Base-by-base conservation (phyloP, 2,888 invertebrate genomes). In the Macaria liturata region DNA sequence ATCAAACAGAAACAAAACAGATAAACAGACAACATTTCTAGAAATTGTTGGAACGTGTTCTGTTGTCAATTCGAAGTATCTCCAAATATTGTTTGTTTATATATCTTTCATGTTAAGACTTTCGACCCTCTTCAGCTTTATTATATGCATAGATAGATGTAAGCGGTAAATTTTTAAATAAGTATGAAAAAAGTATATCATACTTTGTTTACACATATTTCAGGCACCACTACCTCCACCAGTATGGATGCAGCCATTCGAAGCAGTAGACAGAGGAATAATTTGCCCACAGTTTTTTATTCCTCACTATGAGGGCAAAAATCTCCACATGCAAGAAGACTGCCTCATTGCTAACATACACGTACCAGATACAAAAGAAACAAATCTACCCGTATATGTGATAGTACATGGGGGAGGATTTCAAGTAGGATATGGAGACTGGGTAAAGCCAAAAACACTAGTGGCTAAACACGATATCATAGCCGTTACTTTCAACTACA, bases 381-480 rank as follows among this genome's bases (percentile, higher is more conserved):
- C 52, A 0, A 57, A 66, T 20, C 49, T 74, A 3, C 78, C 84
- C 31, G 86, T 86, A 0, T 62, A 84, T 50, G 78, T 86, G 32
- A 74, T 75, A 56, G 70, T 87, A 20, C 87, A 87, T 49, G 85
- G 84, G 34, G 86, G 85, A 20, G 81, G 74, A 0, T 85, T 74
- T 61, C 57, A 74, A 49, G 59, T 76, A 3, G 48, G 48, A 7
- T 39, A 48, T 20, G 48, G 48, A 34, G 39, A 34, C 9, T 4
- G n/a, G 20, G 1, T 37, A 1, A 9, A 9, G 20, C 39, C 30
- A 9, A 30, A 2, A 39, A 8, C 8, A 32, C 4, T 48, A 6
- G 5, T 7, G 0, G 32, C 6, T 1, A 9, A 37, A 6, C 9
- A 48, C 37, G 37, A 48, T 39, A 7, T 48, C 4, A 48, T 48